These are phyloP conservation scores for Zygogramma bicolorata DNA, from an alignment of 2,888 invertebrate genomes.

Conservation along the genomic window DNA sequence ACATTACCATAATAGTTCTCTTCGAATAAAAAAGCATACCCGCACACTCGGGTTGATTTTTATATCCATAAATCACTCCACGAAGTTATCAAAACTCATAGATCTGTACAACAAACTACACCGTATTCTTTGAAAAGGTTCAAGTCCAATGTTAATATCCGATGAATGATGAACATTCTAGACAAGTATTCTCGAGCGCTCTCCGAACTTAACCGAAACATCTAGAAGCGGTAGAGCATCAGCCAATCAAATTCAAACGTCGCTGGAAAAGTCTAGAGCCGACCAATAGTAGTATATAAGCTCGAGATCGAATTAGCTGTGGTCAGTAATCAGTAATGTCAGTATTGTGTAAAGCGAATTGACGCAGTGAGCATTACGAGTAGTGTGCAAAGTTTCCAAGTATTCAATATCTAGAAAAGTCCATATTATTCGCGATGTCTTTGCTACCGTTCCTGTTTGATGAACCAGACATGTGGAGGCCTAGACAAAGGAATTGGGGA, in stretches of 20 bases:
- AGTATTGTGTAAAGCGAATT: no score
- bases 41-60: no score
- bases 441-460: slow-evolving; percentile 24
- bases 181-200: neutral
- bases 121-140: no score
- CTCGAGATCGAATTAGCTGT: neutral
- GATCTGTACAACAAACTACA: no score
- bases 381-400: neutral
- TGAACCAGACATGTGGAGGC: slow-evolving; percentile 19
- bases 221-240: neutral
- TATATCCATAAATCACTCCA: no score
- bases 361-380: no score
- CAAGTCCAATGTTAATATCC: slow-evolving; percentile 26
- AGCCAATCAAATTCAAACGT: neutral
- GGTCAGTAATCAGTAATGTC: no score
- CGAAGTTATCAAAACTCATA: no score
- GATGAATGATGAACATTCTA: neutral
- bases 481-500: neutral
- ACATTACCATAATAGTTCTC: no score
- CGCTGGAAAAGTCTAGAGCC: neutral
- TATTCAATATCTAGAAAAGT: neutral
- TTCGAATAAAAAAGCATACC: no score
- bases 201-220: neutral
- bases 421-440: slow-evolving; percentile 13
- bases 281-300: neutral